These are phyloP conservation scores for Ophion ellenae DNA, from an alignment of 2,888 invertebrate species.

Conservation along the genomic window DNA sequence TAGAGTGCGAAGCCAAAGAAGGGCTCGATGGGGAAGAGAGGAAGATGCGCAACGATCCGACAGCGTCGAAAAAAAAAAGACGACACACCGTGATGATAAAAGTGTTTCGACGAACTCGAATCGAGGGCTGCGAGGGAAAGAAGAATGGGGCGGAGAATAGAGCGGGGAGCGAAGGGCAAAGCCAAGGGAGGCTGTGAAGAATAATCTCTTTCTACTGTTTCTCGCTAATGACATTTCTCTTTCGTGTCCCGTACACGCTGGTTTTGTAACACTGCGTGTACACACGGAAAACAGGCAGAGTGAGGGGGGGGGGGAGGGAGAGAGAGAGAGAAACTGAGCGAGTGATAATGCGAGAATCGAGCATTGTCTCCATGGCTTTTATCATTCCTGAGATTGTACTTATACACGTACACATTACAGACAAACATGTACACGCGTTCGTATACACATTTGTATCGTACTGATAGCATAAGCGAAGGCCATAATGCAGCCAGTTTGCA, in stretches of 20 bases:
- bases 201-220: slow-evolving; percentile 44
- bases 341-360: slow-evolving; percentile 47
- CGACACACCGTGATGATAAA: slow-evolving; percentile 33
- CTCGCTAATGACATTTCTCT: slow-evolving; percentile 63
- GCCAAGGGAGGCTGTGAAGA: background rate
- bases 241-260: slow-evolving; percentile 6
- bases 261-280: slow-evolving; percentile 4
- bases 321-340: slow-evolving; percentile 2
- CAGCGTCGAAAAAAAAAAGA: background rate
- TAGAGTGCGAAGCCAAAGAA: background rate
- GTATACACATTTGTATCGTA: background rate
- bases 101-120: slow-evolving; percentile 42
- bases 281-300: background rate
- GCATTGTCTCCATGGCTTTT: slow-evolving; percentile 59
- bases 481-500: slow-evolving; percentile 55
- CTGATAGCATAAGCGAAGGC: slow-evolving; percentile 10
- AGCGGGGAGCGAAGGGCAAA: background rate
- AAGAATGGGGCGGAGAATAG: background rate
- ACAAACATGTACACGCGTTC: background rate
- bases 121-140: slow-evolving; percentile 23
- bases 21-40: background rate
- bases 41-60: background rate
- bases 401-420: slow-evolving; percentile 13
- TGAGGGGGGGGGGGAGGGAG: background rate
- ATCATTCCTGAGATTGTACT: slow-evolving; percentile 27